A percentile compares a stretch with the other conserved stretches of the same genome.
Conservation (phyloP, 1,140 invertebrate genomes). For the Pachypeltis micranthus region DNA sequence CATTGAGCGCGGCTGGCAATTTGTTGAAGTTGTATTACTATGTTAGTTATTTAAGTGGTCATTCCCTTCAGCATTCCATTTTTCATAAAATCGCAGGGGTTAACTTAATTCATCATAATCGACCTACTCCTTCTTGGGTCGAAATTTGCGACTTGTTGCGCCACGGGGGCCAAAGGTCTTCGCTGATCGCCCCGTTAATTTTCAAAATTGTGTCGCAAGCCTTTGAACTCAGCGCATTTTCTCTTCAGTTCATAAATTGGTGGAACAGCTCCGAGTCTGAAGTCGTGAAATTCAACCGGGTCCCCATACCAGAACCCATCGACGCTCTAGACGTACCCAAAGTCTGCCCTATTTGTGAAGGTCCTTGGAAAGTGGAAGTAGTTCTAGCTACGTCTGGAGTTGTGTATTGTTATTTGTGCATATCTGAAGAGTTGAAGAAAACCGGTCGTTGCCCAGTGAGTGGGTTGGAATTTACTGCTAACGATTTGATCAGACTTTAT, state of each 20-base stretch:
- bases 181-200: background rate
- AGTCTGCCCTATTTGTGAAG: constrained; percentile 20
- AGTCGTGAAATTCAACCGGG: background rate
- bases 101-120: constrained; percentile 6
- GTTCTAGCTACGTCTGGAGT: constrained; percentile 20
- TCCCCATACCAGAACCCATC: background rate
- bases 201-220: constrained; percentile 12
- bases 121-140: constrained; percentile 4
- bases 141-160: constrained; percentile 9
- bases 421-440: constrained; percentile 13
- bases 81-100: constrained; percentile 17
- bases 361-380: constrained; percentile 19
- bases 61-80: constrained; percentile 1
- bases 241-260: constrained; percentile 21
- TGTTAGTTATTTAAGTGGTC: constrained; percentile 12
- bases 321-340: background rate
- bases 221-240: constrained; percentile 19
- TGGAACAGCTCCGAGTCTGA: constrained; percentile 15
- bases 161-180: background rate
- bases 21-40: constrained; percentile 13
- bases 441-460: constrained; percentile 20
- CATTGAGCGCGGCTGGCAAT: background rate
- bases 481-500: constrained; percentile 23
- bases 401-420: constrained; percentile 23
- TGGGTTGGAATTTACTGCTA: constrained; percentile 13